These are phyloP conservation scores for Helicoverpa zea DNA, from an alignment of 1,140 invertebrate genomes.

Conservation along the genomic window DNA sequence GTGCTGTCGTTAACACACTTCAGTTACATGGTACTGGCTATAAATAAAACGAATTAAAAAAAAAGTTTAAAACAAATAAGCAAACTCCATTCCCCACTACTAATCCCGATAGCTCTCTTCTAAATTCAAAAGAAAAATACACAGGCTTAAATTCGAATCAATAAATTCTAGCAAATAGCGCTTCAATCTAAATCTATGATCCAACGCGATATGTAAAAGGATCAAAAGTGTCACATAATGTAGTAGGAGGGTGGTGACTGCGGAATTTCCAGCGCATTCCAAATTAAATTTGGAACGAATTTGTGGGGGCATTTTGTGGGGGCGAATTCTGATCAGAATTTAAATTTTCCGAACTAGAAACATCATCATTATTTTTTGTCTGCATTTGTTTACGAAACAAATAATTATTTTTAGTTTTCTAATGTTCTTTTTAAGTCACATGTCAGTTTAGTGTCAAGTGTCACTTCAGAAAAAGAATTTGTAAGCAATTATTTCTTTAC, in stretches of 20 bases:
- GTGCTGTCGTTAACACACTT: too few relatives aligned
- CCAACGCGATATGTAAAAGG: slow-evolving; percentile 28
- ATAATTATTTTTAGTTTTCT: not conserved
- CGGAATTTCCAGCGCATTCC: slow-evolving; percentile 39
- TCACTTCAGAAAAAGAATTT: not conserved
- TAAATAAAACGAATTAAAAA: too few relatives aligned
- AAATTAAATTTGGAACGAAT: slow-evolving; percentile 44
- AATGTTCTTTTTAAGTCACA: not conserved
- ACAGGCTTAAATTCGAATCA: not conserved
- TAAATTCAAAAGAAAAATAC: too few relatives aligned
- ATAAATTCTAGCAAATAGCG: not conserved
- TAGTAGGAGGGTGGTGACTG: slow-evolving; percentile 18
- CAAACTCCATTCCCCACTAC: too few relatives aligned
- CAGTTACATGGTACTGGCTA: too few relatives aligned
- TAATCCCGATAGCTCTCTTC: too few relatives aligned
- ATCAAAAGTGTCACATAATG: slow-evolving; percentile 40
- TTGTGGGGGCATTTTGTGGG: slow-evolving; percentile 34
- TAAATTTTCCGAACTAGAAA: slow-evolving; percentile 28
- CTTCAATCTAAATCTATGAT: slow-evolving; percentile 38
- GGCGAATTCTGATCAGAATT: slow-evolving; percentile 37
- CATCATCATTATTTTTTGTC: slow-evolving; percentile 25
- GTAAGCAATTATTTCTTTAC: not conserved
- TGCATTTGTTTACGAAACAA: not conserved
- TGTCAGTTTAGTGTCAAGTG: slow-evolving; percentile 8
- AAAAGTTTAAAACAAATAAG: too few relatives aligned